Base-by-base conservation (phyloP, 2,113 vertebrate genomes). In the Vicugna pacos region DNA sequence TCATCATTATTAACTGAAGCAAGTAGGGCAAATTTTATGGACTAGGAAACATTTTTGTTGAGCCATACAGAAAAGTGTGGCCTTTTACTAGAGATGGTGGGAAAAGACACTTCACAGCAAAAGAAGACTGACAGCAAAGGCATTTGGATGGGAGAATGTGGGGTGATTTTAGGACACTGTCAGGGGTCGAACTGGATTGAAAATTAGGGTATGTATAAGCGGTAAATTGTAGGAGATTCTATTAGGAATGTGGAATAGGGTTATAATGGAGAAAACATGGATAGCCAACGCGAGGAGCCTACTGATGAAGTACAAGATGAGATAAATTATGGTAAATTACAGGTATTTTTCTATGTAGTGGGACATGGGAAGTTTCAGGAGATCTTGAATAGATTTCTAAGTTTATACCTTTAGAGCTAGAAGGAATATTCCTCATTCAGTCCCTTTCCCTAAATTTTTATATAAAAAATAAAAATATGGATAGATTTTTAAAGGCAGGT, bases 391-490 rank as follows among this genome's bases (percentile, higher is more conserved):
- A 86, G 24, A 92, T 87, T 77, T 95, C 81, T 89, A 82, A 91
- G 83, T 75, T 84, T 95, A 67, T 80, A 80, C 58, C 75, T 79
- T 94, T 84, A 84, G n/a, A 88, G 32, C 42, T 80, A 65, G 20
- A 89, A 94, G 30, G 30, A 77, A 77, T 3, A 46, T 93, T 65
- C 76, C 5, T 81, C 19, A 94, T 69, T 92, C 54, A 50, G 26
- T 72, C n/a, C 28, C 83, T 22, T 26, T 89, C 58, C 30, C 11
- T 95, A 77, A 67, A 38, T 91, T 93, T 97, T 95, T 83, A 73
- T 91, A 38, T 86, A 9, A 22, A 72, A 76, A 76, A 75, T 62
- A 35, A 89, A 87, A 96, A 86, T 82, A 77, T 67, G 38, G 48
- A 89, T 11, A 86, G 9, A 60, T 56, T 89, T 95, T 86, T 73